A percentile compares a stretch with the other conserved stretches of the same genome.
Conservation (phyloP, 2,888 invertebrate species). For the Melanostoma scalare region DNA sequence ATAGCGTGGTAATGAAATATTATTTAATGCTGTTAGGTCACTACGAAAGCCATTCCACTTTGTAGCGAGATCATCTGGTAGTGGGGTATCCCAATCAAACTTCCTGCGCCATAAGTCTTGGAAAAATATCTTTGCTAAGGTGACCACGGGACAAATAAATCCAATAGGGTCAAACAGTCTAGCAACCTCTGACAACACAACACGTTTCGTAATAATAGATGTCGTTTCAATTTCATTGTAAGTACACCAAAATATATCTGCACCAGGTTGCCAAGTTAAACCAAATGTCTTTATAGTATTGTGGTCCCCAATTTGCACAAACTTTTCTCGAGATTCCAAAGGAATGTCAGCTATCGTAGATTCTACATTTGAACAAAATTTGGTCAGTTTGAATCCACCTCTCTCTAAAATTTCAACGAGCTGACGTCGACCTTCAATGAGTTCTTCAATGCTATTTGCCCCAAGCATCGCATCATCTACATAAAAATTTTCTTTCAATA, state of each 20-base stretch:
- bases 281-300: constrained; percentile 6
- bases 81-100: constrained; percentile 5
- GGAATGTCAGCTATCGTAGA: not conserved
- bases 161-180: constrained; percentile 9
- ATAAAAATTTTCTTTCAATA: constrained; percentile 5
- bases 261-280: not conserved
- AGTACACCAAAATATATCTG: constrained; percentile 1
- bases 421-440: constrained; percentile 2
- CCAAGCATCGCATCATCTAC: constrained; percentile 15
- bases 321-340: constrained; percentile 10
- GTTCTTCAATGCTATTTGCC: constrained; percentile 2
- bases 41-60: not conserved
- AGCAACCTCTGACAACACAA: constrained; percentile 16
- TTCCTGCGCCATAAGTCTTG: constrained; percentile 15
- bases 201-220: not conserved
- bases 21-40: not conserved
- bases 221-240: not conserved
- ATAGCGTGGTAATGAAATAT: not conserved
- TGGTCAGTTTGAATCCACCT: constrained; percentile 5
- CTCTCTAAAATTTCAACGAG: not conserved
- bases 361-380: constrained; percentile 1
- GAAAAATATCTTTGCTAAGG: constrained; percentile 14
- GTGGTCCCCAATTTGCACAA: constrained; percentile 1
- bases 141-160: constrained; percentile 13
- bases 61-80: not conserved